Conservation (phyloP, 2,113 vertebrate genomes). For the Ailurus styani region DNA sequence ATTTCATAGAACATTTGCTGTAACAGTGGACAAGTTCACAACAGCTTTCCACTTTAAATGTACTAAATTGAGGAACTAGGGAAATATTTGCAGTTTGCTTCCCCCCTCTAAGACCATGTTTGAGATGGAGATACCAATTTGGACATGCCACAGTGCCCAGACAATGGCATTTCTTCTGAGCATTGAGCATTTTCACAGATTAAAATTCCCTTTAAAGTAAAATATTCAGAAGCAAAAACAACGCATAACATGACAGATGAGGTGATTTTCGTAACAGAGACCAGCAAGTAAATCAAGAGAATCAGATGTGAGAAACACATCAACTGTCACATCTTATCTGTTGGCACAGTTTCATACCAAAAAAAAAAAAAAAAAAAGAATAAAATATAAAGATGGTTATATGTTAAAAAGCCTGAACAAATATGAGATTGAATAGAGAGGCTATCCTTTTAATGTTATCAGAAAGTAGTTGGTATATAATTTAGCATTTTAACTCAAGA, state of each 20-base stretch:
- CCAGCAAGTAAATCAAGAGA: neutral
- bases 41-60: neutral
- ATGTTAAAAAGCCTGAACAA: neutral
- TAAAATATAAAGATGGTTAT: neutral
- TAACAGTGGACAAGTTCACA: neutral
- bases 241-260: neutral
- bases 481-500: neutral
- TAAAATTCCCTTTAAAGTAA: conserved; percentile 29
- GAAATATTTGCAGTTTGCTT: neutral
- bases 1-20: conserved; percentile 46
- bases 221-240: conserved; percentile 38
- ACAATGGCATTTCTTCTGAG: conserved; percentile 31
- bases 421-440: neutral
- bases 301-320: neutral
- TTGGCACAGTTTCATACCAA: neutral
- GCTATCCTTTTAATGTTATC: neutral
- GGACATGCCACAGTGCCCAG: neutral
- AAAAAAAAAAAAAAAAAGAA: neutral
- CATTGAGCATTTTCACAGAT: conserved; percentile 11
- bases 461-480: neutral
- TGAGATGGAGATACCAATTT: neutral
- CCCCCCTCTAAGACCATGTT: neutral
- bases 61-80: neutral
- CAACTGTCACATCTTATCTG: neutral
- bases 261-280: conserved; percentile 5